Evolutionary conservation across 2,888 invertebrate species (phyloP), one percentile per base, ranked within the genome.

Genomic region (Apomyelois bistriatella): DNA sequence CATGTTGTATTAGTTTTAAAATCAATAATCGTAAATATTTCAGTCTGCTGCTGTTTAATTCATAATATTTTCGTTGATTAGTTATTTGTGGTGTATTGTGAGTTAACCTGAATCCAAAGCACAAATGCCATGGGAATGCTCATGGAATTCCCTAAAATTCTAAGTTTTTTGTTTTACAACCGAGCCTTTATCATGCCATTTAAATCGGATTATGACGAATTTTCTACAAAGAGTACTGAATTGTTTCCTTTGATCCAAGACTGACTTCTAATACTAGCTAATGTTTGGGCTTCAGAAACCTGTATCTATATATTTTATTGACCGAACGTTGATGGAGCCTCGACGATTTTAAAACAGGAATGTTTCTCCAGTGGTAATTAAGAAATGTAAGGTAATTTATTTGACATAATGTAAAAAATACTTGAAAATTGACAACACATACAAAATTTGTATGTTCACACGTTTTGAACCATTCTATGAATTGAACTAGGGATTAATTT

Each of bases 161-260:
- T 68, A 50, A 55, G 58, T 58, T 61, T 54, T 60, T 53, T 55
- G 13, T 57, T 56, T 46, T 52, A 55, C 51, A 53, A 50, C 28
- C 46, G 36, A 53, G 16, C 47, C 62, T 68, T 68, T 64, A 60
- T 32, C 46, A 57, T 61, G 55, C 64, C 59, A 62, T 65, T 71
- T 57, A 65, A 60, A 53, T 58, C 62, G 55, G 65, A 68, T 69
- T 69, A 64, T 72, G 65, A 72, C 61, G 64, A 69, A 69, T 72
- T 70, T 68, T 66, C 65, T 68, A 65, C 65, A 64, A 67, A 56
- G 55, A 68, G 67, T 74, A 76, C 66, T 76, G 66, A 72, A 73
- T 77, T 72, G 72, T 85, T 85, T 85, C 78, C 78, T 84, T 82
- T 76, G 75, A 81, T 75, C 77, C 79, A 87, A 87, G 87, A 87